phyloP scores from a whole-genome alignment of 2,797 vertebrate species.

The Crax fasciolata region DNA sequence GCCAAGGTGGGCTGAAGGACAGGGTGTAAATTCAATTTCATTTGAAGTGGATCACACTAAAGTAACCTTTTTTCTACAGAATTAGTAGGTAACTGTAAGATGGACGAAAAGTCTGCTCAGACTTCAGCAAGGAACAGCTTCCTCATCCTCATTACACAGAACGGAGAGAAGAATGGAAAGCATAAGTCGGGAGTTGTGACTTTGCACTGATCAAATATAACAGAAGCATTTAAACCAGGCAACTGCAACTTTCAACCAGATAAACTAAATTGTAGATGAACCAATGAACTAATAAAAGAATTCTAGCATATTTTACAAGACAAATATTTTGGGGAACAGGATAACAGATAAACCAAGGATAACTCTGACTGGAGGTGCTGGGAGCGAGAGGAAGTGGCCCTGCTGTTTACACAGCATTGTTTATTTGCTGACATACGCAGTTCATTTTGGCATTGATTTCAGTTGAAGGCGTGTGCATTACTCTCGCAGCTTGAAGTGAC shows the following conservation, averaged over 20 bases:
- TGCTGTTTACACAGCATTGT: slow-evolving; percentile 65
- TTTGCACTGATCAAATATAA: slow-evolving; percentile 34
- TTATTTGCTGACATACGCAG: slow-evolving; percentile 70
- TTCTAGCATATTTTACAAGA: not conserved
- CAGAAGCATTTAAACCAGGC: not conserved
- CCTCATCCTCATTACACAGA: not conserved
- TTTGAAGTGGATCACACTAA: not conserved
- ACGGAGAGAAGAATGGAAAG: not conserved
- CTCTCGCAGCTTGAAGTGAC: slow-evolving; percentile 66
- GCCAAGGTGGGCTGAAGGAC: not conserved
- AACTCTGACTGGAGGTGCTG: slow-evolving; percentile 27
- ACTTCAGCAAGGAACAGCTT: not conserved
- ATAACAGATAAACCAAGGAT: slow-evolving; percentile 29
- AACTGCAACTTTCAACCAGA: not conserved
- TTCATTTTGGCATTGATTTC: slow-evolving; percentile 74
- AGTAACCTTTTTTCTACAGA: not conserved
- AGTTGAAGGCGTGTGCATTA: slow-evolving; percentile 55
- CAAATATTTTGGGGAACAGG: not conserved
- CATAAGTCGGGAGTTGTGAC: slow-evolving; percentile 3
- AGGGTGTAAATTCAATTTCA: not conserved
- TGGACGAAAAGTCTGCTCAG: not conserved
- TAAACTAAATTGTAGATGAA: slow-evolving; percentile 21
- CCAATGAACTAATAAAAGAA: slow-evolving; percentile 19
- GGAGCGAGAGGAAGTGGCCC: slow-evolving; percentile 39
- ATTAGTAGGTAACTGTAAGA: not conserved